Conservation (phyloP, 2,113 vertebrate genomes). For the Pandion haliaetus region DNA sequence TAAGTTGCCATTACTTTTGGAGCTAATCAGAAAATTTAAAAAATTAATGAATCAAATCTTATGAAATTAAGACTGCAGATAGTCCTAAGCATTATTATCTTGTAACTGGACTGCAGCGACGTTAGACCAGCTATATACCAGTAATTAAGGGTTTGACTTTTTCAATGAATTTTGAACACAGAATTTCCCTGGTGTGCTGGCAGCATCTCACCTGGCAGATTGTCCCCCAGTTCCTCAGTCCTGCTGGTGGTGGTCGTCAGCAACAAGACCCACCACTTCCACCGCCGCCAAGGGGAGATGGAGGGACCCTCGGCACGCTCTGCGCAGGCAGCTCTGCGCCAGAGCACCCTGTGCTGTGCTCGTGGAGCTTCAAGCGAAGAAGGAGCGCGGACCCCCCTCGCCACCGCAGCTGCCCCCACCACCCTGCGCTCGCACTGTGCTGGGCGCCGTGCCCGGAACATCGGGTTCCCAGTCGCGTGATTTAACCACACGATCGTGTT, state of each 20-base stretch:
- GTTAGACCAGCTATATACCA: neutral
- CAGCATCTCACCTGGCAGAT: neutral
- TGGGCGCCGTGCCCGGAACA: neutral
- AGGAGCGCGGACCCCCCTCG: neutral
- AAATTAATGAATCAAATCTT: neutral
- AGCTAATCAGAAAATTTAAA: neutral
- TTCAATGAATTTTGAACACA: neutral
- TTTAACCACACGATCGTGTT: neutral
- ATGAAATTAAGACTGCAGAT: neutral
- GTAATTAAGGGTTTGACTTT: neutral
- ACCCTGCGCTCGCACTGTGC: fast-evolving
- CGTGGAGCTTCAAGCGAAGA: fast-evolving
- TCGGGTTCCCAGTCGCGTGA: fast-evolving
- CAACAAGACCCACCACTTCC: neutral
- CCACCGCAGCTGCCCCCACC: fast-evolving
- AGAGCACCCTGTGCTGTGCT: neutral
- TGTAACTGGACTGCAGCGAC: neutral
- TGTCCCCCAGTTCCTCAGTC: fast-evolving
- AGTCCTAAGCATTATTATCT: fast-evolving
- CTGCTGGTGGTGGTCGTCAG: neutral
- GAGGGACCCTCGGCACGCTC: fast-evolving
- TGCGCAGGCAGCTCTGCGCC: neutral
- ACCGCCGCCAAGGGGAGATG: fast-evolving
- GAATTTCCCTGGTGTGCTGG: fast-evolving
- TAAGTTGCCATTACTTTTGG: neutral